These are phyloP conservation scores for Lycopodina hypogea DNA, from an alignment of 37 sponge, comb jelly and placozoan genomes.

Conservation along the genomic window DNA sequence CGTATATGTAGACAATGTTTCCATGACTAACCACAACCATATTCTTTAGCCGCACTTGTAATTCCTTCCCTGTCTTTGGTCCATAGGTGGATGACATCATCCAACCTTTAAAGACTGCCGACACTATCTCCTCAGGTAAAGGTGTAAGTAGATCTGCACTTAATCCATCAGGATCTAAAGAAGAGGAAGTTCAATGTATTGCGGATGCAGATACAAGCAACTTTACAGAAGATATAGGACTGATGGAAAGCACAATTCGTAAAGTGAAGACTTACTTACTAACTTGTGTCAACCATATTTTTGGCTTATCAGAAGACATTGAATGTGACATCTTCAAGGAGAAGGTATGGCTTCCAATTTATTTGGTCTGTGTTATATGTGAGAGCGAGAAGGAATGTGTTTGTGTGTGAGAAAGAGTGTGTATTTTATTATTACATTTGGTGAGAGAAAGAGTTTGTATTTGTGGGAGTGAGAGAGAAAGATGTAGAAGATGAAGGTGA, in stretches of 20 bases:
- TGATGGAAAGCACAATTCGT: slow-evolving; percentile 56
- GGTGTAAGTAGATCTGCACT: background rate
- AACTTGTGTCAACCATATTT: slow-evolving; percentile 37
- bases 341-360: slow-evolving; percentile 27
- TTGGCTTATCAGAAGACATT: slow-evolving; percentile 55
- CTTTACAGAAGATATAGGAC: slow-evolving; percentile 35
- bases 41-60: too few relatives aligned
- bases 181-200: background rate
- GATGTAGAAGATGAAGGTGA: too few relatives aligned
- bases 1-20: too few relatives aligned
- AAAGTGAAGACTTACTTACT: slow-evolving; percentile 35
- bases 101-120: too few relatives aligned
- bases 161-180: background rate
- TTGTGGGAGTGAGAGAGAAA: too few relatives aligned
- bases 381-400: background rate
- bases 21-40: too few relatives aligned
- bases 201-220: too few relatives aligned
- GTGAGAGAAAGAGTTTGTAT: too few relatives aligned
- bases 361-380: background rate
- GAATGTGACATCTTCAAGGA: slow-evolving; percentile 64
- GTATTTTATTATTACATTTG: too few relatives aligned
- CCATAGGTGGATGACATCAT: too few relatives aligned
- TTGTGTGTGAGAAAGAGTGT: too few relatives aligned
- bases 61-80: too few relatives aligned
- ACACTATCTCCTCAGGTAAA: background rate